phyloP scores from a whole-genome alignment of 2,888 invertebrate genomes.

The Xanthorhoe spadicearia region DNA sequence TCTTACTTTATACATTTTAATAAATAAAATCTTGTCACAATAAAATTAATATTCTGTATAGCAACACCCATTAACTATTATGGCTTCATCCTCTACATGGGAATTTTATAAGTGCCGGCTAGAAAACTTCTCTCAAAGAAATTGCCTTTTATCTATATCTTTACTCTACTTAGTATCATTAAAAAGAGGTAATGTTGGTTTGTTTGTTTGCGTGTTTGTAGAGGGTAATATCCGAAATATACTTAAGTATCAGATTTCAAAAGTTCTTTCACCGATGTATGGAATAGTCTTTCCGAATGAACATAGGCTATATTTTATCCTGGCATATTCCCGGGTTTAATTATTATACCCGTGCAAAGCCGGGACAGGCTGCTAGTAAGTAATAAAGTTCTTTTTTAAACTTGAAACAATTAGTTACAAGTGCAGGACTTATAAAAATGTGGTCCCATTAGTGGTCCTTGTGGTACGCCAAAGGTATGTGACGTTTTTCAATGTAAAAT shows the following conservation, averaged over 20 bases:
- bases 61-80: background rate
- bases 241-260: no score
- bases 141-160: background rate
- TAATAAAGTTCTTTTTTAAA: background rate
- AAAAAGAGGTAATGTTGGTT: no score
- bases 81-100: background rate
- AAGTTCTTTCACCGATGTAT: no score
- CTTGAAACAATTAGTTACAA: background rate
- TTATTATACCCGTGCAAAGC: no score
- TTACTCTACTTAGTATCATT: no score
- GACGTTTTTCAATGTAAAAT: background rate
- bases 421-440: background rate
- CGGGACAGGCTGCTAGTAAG: no score
- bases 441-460: background rate
- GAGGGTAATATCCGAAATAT: no score
- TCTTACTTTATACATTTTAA: no score
- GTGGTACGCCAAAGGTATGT: slow-evolving; percentile 1
- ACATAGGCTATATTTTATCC: no score
- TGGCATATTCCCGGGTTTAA: no score
- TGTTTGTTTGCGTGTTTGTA: no score
- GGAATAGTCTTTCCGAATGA: no score
- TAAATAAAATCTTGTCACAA: background rate
- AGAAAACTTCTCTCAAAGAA: background rate
- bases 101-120: background rate
- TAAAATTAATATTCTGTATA: background rate